Conservation (phyloP, 2,113 vertebrate genomes). For the Anoplopoma fimbria region DNA sequence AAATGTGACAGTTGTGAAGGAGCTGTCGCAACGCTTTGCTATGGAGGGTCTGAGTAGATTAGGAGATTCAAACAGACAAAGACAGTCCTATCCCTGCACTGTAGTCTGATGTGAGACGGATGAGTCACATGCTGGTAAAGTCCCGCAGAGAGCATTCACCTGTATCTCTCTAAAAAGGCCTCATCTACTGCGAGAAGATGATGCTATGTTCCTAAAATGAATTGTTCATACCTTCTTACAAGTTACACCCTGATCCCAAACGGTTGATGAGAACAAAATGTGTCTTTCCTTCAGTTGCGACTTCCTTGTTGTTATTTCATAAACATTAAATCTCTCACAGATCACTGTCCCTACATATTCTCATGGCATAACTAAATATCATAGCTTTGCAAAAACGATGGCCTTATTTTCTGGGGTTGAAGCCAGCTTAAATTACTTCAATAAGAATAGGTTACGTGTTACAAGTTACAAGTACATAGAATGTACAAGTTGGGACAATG, state of each 20-base stretch:
- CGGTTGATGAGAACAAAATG: background rate
- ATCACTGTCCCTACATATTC: background rate
- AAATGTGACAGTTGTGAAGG: conserved; percentile 65
- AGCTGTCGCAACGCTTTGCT: conserved; percentile 43
- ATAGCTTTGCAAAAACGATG: background rate
- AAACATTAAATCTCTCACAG: background rate
- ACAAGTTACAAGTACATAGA: too few relatives aligned
- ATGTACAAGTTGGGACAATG: background rate
- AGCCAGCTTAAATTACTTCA: background rate
- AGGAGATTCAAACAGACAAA: conserved; percentile 47
- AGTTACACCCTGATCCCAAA: background rate
- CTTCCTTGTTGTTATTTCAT: background rate
- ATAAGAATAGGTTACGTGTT: too few relatives aligned
- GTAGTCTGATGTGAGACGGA: conserved; percentile 29
- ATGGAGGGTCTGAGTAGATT: conserved; percentile 61
- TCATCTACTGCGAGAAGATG: too few relatives aligned
- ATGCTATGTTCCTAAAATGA: background rate
- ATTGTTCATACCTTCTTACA: conserved; percentile 2
- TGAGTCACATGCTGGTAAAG: conserved; percentile 32
- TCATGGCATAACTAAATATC: background rate
- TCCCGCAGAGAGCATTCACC: conserved; percentile 22
- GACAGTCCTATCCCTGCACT: background rate
- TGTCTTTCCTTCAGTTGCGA: background rate
- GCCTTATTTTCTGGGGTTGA: background rate
- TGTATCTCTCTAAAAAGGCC: too few relatives aligned